These are phyloP conservation scores for Aphodius granarius DNA, from an alignment of 2,888 invertebrate genomes.

Conservation along the genomic window DNA sequence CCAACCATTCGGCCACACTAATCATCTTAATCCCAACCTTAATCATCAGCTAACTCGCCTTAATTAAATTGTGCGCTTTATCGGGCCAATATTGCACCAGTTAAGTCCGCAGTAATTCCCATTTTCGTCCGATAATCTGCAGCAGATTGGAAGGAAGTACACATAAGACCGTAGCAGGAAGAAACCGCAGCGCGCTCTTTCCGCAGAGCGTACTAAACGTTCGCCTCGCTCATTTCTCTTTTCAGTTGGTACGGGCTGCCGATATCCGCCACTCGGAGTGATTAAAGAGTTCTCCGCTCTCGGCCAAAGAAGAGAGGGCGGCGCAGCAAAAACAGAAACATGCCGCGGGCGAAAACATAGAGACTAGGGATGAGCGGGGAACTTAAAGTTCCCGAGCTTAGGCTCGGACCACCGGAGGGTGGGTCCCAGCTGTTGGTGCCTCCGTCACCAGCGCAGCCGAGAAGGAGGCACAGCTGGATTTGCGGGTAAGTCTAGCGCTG, in stretches of 20 bases:
- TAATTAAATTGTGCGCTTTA: neutral
- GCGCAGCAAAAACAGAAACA: conserved; percentile 11
- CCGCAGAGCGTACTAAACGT: neutral
- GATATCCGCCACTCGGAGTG: conserved; percentile 1
- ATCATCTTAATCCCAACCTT: neutral
- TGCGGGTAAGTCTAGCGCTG: conserved; percentile 64
- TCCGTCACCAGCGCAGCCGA: conserved; percentile 58
- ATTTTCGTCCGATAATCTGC: neutral
- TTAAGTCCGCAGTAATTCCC: neutral
- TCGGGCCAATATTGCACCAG: neutral
- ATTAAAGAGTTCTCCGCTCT: conserved; percentile 3
- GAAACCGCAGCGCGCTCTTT: neutral
- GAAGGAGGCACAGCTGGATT: conserved; percentile 76
- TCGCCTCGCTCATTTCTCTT: neutral
- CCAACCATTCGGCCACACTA: neutral
- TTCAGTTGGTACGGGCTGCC: neutral
- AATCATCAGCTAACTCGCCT: neutral
- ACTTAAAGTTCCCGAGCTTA: conserved; percentile 69
- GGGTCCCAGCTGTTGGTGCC: conserved; percentile 51
- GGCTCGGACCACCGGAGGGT: conserved; percentile 62
- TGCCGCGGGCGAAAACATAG: conserved; percentile 23
- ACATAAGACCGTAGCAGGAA: neutral
- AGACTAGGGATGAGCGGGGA: conserved; percentile 56
- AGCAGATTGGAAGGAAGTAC: neutral
- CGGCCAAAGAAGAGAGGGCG: conserved; percentile 15